phyloP scores from a whole-genome alignment of 2,888 invertebrate genomes.

The Laspeyria flexula region DNA sequence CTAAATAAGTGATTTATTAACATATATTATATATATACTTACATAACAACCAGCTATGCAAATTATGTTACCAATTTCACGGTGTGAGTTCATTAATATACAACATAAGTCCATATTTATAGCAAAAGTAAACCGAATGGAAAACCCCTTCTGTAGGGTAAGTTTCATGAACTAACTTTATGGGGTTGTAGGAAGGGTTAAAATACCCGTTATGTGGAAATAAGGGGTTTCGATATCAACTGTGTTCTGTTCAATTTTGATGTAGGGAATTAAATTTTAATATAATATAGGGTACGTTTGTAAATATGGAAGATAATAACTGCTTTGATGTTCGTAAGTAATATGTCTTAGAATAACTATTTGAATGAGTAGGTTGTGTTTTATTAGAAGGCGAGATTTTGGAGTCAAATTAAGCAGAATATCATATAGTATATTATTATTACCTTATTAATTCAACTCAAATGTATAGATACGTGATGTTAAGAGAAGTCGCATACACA shows the following conservation, averaged over 20 bases:
- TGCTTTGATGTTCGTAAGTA: slow-evolving; percentile 8
- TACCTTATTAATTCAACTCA: too few species aligned
- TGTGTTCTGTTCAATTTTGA: slow-evolving; percentile 39
- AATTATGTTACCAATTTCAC: not conserved
- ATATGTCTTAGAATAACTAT: not conserved
- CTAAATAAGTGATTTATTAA: not conserved
- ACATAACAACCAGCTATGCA: not conserved
- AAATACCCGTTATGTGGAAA: slow-evolving; percentile 64
- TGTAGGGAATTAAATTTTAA: slow-evolving; percentile 32
- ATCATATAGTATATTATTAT: too few species aligned
- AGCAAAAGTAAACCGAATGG: slow-evolving; percentile 32
- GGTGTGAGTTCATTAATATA: slow-evolving; percentile 6
- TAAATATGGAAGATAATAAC: slow-evolving; percentile 4
- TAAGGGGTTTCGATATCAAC: slow-evolving; percentile 46
- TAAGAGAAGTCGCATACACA: too few species aligned
- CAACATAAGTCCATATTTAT: slow-evolving; percentile 4
- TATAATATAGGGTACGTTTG: slow-evolving; percentile 11
- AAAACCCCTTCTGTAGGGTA: slow-evolving; percentile 35
- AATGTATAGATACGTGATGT: too few species aligned
- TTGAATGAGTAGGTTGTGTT: too few species aligned
- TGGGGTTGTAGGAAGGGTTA: slow-evolving; percentile 50
- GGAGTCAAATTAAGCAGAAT: too few species aligned
- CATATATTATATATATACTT: not conserved
- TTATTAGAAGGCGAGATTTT: too few species aligned
- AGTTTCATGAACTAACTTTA: slow-evolving; percentile 59